These are phyloP conservation scores for Harpalus rufipes DNA, from an alignment of 2,888 invertebrate genomes.

Conservation along the genomic window DNA sequence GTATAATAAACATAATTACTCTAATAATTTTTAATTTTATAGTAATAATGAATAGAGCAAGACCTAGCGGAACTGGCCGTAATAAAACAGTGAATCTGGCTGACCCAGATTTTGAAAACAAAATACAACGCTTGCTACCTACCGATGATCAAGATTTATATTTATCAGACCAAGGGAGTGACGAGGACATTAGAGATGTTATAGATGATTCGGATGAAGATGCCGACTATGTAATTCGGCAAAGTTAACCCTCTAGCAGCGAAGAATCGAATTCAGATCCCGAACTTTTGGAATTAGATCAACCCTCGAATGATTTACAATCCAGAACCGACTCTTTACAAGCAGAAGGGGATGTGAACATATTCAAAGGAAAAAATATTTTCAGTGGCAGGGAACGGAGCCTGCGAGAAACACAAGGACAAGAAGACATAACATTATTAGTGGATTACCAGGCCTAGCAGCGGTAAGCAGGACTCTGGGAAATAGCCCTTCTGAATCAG, in stretches of 20 bases:
- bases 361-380: not conserved
- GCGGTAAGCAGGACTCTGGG: not conserved
- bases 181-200: not conserved
- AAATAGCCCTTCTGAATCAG: not conserved
- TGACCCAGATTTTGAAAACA: not conserved
- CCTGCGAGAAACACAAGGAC: constrained; percentile 8
- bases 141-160: not conserved
- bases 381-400: not conserved
- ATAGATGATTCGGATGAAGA: not conserved
- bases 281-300: no score
- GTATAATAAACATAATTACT: not conserved
- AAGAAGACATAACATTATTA: constrained; percentile 7
- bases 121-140: not conserved
- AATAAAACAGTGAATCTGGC: not conserved
- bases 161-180: not conserved
- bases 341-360: no score
- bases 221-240: no score
- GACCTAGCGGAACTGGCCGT: not conserved
- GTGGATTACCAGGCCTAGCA: not conserved
- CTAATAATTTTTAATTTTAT: not conserved
- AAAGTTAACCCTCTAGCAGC: no score
- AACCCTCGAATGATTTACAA: no score
- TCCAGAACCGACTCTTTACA: no score
- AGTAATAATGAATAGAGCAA: not conserved
- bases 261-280: no score